These are phyloP conservation scores for Umimayanthus kanabou DNA, from an alignment of 92 coral and sea anemone genomes.

Conservation along the genomic window DNA sequence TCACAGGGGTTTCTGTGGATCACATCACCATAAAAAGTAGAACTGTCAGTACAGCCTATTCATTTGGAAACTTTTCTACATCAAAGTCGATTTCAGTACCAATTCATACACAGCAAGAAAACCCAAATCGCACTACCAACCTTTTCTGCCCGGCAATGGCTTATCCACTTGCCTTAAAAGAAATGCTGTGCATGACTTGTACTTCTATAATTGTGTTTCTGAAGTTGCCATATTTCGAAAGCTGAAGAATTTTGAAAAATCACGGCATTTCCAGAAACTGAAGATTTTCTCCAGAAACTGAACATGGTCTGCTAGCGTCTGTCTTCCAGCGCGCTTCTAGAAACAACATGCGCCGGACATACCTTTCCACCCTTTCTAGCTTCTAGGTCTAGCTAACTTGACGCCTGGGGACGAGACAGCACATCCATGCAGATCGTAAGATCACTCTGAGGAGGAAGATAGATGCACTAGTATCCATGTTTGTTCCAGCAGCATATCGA, in stretches of 20 bases:
- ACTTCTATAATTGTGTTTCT: background rate
- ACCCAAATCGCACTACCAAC: background rate
- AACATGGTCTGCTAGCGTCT: background rate
- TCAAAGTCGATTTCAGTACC: background rate
- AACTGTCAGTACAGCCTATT: background rate
- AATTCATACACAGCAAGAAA: background rate
- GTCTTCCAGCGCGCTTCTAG: background rate
- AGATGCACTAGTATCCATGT: background rate
- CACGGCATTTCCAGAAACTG: background rate
- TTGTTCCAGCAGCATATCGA: background rate
- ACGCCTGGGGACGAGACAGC: too few species aligned
- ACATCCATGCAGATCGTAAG: too few species aligned
- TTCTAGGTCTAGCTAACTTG: too few species aligned
- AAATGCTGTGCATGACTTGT: background rate
- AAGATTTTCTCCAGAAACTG: background rate
- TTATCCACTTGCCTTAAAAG: background rate
- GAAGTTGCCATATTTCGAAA: background rate
- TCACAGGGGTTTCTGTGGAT: slow-evolving; percentile 11
- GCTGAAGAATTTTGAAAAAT: background rate
- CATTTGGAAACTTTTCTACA: background rate
- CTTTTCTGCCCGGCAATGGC: background rate
- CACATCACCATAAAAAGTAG: background rate
- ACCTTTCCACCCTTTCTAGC: too few species aligned
- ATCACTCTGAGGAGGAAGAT: too few species aligned
- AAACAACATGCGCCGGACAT: too few species aligned